Evolutionary conservation across 2,888 invertebrate species (phyloP).

Genomic region (Cheilosia soror): DNA sequence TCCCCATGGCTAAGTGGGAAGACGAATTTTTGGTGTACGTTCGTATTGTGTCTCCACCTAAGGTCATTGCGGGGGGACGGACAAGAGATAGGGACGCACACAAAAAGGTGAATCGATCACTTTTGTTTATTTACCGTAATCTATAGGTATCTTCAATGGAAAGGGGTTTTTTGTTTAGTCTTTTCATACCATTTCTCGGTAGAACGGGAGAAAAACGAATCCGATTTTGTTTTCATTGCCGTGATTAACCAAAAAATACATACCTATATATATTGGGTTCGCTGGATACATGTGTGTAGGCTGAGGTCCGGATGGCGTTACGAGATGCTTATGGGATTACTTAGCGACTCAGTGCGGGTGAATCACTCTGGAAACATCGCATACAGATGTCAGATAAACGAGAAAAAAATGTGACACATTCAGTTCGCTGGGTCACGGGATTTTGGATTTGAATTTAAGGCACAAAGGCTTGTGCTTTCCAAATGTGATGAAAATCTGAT

Average conservation of each 20-base stretch:
- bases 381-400: constrained; percentile 23
- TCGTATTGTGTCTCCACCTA: constrained; percentile 61
- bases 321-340: constrained; percentile 40
- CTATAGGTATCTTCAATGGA: constrained; percentile 68
- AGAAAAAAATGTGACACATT: constrained; percentile 57
- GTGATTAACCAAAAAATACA: constrained; percentile 46
- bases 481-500: constrained; percentile 6
- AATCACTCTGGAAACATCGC: constrained; percentile 37
- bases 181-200: constrained; percentile 46
- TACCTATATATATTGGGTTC: background rate
- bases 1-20: constrained; percentile 53
- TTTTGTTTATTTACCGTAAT: constrained; percentile 76
- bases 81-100: background rate
- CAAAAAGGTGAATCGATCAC: constrained; percentile 73
- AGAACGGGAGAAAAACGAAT: constrained; percentile 67
- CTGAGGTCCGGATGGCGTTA: constrained; percentile 29
- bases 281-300: constrained; percentile 28
- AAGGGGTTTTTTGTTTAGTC: constrained; percentile 54
- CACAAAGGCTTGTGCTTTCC: background rate
- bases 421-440: constrained; percentile 48
- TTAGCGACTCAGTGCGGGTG: constrained; percentile 43
- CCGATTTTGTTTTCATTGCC: constrained; percentile 73
- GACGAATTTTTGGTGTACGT: constrained; percentile 50
- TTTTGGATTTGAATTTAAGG: background rate
- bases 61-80: constrained; percentile 50